Evolutionary conservation across 1,140 invertebrate species (phyloP).

Genomic region (Vanessa atalanta): DNA sequence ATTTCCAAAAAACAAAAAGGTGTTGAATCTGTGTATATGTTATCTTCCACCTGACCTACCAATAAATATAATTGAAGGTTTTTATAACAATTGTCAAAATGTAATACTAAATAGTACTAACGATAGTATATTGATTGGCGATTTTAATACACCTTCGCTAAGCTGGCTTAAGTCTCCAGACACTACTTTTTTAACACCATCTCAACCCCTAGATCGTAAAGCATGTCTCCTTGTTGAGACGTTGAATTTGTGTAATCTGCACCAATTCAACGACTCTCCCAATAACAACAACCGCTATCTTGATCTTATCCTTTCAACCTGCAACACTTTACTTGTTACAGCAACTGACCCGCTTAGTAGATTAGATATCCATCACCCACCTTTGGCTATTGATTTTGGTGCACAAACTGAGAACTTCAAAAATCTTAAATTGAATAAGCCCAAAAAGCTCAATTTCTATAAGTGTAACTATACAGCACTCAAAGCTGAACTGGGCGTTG

Average conservation of each 20-base stretch:
- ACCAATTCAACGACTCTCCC: constrained; percentile 1
- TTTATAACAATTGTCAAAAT: constrained; percentile 11
- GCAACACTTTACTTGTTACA: too few relatives aligned
- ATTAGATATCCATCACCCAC: too few relatives aligned
- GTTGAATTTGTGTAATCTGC: constrained; percentile 1
- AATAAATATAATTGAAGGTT: not conserved
- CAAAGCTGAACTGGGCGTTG: not conserved
- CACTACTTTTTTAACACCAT: not conserved
- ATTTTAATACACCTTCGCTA: constrained; percentile 8
- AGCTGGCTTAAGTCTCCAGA: constrained; percentile 1
- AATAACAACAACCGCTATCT: not conserved
- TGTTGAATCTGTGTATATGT: constrained; percentile 9
- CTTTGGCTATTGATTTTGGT: too few relatives aligned
- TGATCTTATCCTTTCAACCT: too few relatives aligned
- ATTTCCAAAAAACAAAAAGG: constrained; percentile 1
- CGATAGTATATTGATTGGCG: constrained; percentile 3
- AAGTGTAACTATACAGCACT: too few relatives aligned
- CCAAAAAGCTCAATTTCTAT: too few relatives aligned
- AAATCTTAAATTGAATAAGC: too few relatives aligned
- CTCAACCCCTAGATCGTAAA: not conserved
- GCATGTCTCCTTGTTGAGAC: constrained; percentile 12
- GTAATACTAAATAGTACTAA: constrained; percentile 13
- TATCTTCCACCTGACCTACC: not conserved
- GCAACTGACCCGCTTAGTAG: too few relatives aligned
- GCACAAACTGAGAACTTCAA: too few relatives aligned